phyloP scores from a whole-genome alignment of 1,140 invertebrate species.

The Hypothenemus hampei region DNA sequence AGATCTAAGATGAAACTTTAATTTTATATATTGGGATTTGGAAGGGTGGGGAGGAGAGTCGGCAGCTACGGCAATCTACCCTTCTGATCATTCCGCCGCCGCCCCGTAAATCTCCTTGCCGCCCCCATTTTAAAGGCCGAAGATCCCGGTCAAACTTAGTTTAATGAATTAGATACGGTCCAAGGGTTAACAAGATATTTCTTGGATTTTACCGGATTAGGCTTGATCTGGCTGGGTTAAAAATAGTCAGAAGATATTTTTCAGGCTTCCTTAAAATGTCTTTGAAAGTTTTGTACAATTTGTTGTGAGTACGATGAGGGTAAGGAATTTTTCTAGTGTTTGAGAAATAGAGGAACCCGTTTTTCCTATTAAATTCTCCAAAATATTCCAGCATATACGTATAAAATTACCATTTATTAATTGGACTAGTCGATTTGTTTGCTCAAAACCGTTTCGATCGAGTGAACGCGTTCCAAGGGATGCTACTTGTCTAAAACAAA shows the following conservation, averaged over 20 bases:
- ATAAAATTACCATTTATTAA: too few species aligned
- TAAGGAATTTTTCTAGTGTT: not conserved
- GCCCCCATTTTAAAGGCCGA: slow-evolving; percentile 8
- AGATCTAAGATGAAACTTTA: slow-evolving; percentile 19
- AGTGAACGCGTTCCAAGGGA: too few species aligned
- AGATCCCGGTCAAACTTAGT: slow-evolving; percentile 2
- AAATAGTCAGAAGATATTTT: not conserved
- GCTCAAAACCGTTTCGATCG: too few species aligned
- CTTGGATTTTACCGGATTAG: not conserved
- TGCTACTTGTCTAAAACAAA: too few species aligned
- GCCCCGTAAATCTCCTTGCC: slow-evolving; percentile 9
- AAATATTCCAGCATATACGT: too few species aligned
- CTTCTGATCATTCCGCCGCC: not conserved
- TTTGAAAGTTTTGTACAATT: not conserved
- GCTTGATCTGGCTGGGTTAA: not conserved
- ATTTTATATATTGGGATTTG: slow-evolving; percentile 23
- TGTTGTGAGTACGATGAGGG: too few species aligned
- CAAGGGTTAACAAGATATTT: not conserved
- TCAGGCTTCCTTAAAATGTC: not conserved
- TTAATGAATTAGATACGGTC: slow-evolving; percentile 8
- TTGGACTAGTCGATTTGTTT: too few species aligned
- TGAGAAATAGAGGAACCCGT: too few species aligned
- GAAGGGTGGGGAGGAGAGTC: too few species aligned
- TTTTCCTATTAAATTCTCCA: too few species aligned
- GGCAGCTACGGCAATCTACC: slow-evolving; percentile 17